Conservation (phyloP, 2,113 vertebrate genomes). For the Nyctereutes procyonoides region DNA sequence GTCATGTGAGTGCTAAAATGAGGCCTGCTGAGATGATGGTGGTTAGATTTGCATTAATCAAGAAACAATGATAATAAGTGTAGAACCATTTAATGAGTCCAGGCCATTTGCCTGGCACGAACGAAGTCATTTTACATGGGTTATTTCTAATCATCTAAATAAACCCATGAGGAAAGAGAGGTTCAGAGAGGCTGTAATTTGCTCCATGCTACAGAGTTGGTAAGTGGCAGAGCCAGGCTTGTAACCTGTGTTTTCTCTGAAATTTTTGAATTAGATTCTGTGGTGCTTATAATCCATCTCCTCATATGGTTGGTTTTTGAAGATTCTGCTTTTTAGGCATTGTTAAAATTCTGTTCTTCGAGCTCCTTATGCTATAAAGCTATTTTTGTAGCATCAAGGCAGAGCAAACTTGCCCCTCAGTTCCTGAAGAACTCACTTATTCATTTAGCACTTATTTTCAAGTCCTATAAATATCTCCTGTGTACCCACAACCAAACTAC, state of each 20-base stretch:
- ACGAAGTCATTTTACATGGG: slow-evolving; percentile 51
- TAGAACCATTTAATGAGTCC: slow-evolving; percentile 60
- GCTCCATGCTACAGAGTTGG: background rate
- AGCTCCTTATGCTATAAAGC: background rate
- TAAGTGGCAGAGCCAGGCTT: background rate
- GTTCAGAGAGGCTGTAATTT: slow-evolving; percentile 4
- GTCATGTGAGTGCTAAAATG: slow-evolving; percentile 67
- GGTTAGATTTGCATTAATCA: slow-evolving; percentile 81
- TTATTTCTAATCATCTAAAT: slow-evolving; percentile 56
- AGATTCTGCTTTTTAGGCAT: background rate
- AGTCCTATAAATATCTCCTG: background rate
- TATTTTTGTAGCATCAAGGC: background rate
- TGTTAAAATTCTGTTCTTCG: background rate
- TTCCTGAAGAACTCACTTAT: background rate
- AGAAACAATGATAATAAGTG: slow-evolving; percentile 76
- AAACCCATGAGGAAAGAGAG: slow-evolving; percentile 1
- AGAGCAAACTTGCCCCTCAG: background rate
- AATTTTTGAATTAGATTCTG: background rate
- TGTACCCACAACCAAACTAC: background rate
- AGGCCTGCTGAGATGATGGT: slow-evolving; percentile 79
- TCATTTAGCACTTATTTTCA: background rate
- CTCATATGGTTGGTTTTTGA: background rate
- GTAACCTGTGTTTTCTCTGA: background rate
- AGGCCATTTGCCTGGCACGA: slow-evolving; percentile 68
- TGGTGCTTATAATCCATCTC: background rate